phyloP scores from a whole-genome alignment of 2,113 vertebrate genomes.

The Limnothrissa miodon region DNA sequence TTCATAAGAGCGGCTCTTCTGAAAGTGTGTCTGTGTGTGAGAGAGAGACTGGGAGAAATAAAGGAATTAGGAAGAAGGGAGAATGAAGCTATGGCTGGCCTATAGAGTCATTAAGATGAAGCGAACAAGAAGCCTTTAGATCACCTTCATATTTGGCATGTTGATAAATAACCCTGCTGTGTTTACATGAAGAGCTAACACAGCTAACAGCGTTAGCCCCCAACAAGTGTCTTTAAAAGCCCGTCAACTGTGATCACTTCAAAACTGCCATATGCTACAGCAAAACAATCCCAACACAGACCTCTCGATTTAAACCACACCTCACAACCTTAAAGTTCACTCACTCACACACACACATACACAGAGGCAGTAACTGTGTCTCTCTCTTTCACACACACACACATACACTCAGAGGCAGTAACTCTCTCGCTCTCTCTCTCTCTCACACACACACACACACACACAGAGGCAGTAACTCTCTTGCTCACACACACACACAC shows the following conservation, averaged over 20 bases:
- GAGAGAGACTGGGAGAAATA: too few relatives aligned
- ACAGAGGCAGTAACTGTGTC: neutral
- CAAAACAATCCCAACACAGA: constrained; percentile 56
- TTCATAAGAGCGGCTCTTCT: too few relatives aligned
- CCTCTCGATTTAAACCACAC: constrained; percentile 34
- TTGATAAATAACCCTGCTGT: neutral
- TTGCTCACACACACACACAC: neutral
- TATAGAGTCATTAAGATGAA: neutral
- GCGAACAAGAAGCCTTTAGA: neutral
- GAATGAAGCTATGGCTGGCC: too few relatives aligned
- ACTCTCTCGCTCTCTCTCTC: too few relatives aligned
- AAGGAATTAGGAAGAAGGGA: too few relatives aligned
- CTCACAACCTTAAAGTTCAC: constrained; percentile 14
- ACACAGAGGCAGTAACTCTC: too few relatives aligned
- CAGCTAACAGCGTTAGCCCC: neutral
- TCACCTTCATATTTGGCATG: neutral
- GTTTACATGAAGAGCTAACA: neutral
- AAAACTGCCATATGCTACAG: constrained; percentile 39
- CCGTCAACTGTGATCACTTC: neutral
- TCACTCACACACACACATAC: neutral
- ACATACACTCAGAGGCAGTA: too few relatives aligned
- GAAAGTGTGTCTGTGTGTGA: too few relatives aligned
- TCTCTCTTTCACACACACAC: too few relatives aligned
- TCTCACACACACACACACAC: neutral
- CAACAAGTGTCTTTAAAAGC: neutral